phyloP scores from a whole-genome alignment of 2,113 vertebrate genomes.

The Seriola aureovittata region DNA sequence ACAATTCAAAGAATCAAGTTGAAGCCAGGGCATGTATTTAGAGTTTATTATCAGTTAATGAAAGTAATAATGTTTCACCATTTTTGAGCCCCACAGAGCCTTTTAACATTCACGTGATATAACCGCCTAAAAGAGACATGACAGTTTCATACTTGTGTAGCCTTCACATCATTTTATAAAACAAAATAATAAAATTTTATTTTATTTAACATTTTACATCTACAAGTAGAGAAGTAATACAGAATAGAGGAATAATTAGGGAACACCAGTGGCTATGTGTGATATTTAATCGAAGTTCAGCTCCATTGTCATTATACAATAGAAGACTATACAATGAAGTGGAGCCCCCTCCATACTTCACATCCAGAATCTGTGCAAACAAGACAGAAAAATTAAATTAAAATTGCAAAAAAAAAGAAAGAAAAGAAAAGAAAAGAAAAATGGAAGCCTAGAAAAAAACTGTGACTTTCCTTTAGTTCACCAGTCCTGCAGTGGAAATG shows the following conservation, averaged over 20 bases:
- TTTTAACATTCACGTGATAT: neutral
- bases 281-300: neutral
- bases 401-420: neutral
- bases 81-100: neutral
- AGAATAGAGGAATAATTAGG: neutral
- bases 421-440: neutral
- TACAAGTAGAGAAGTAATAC: neutral
- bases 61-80: slow-evolving; percentile 14
- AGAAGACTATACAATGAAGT: neutral
- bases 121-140: neutral
- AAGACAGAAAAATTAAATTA: neutral
- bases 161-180: neutral
- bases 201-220: neutral
- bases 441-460: too few species aligned
- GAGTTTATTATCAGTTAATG: neutral
- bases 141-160: neutral
- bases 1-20: slow-evolving; percentile 1
- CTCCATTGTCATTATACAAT: neutral
- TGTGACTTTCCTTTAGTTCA: neutral
- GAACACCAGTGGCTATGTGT: neutral
- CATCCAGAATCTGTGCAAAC: neutral
- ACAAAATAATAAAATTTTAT: neutral
- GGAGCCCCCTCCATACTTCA: neutral
- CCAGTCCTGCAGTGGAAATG: neutral
- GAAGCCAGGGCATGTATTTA: neutral